These are phyloP conservation scores for Netelia melanura DNA, from an alignment of 2,888 invertebrate species.

Conservation along the genomic window DNA sequence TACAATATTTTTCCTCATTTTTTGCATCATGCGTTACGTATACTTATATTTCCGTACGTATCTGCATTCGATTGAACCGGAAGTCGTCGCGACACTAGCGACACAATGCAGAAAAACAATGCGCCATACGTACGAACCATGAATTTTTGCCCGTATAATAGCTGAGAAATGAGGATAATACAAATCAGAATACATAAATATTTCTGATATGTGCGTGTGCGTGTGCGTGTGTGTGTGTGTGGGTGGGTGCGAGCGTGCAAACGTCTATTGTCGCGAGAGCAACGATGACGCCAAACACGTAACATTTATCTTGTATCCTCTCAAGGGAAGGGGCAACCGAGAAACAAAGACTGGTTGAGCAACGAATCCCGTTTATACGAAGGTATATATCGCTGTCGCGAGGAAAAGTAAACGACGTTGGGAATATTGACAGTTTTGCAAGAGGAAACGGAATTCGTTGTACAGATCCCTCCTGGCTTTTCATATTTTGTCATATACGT, in stretches of 20 bases:
- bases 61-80: not conserved
- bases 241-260: not conserved
- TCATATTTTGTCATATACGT: not conserved
- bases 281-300: not conserved
- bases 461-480: not conserved
- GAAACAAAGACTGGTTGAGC: not conserved
- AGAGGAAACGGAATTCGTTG: not conserved
- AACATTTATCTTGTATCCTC: not conserved
- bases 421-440: not conserved
- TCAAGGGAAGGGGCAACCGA: not conserved
- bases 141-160: not conserved
- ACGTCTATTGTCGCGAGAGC: not conserved
- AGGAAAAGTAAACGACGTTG: not conserved
- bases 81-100: not conserved
- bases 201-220: not conserved
- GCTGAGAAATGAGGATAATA: not conserved
- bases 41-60: not conserved
- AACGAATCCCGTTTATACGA: not conserved
- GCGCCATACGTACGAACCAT: not conserved
- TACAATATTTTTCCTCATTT: slow-evolving; percentile 64
- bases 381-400: not conserved
- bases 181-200: not conserved
- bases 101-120: not conserved
- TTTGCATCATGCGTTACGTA: slow-evolving; percentile 32
- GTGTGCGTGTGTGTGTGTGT: not conserved